Percentiles rank a stretch among this genome's conserved stretches.
These are phyloP conservation scores for Struthio camelus DNA, from an alignment of 2,113 vertebrate genomes.

Conservation along the genomic window DNA sequence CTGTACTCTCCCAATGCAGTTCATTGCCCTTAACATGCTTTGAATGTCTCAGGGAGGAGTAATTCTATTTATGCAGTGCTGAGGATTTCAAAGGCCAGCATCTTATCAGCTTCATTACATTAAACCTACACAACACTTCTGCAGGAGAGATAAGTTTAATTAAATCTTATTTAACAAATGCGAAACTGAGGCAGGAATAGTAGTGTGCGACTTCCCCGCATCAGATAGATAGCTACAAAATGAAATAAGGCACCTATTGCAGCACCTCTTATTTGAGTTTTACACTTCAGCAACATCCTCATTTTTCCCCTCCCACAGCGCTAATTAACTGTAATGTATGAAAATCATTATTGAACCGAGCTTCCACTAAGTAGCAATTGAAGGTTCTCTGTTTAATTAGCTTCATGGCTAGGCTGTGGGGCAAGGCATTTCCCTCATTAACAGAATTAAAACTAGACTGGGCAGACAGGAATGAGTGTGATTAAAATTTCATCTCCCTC, in stretches of 20 bases:
- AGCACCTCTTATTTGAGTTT: neutral
- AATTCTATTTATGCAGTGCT: neutral
- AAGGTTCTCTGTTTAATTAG: conserved; percentile 48
- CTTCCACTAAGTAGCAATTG: conserved; percentile 36
- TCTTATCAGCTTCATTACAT: neutral
- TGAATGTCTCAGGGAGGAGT: neutral
- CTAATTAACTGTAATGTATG: conserved; percentile 51
- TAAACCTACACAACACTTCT: neutral
- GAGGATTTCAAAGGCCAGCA: conserved; percentile 20
- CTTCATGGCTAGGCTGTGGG: conserved; percentile 20
- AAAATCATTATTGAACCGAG: conserved; percentile 40
- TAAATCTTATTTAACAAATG: neutral
- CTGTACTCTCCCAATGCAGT: neutral
- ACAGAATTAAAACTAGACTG: conserved; percentile 38
- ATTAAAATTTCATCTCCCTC: conserved; percentile 60
- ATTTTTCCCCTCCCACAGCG: conserved; percentile 28
- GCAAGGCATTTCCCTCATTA: conserved; percentile 54
- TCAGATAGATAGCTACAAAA: conserved; percentile 22
- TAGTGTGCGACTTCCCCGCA: neutral
- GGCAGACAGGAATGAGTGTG: conserved; percentile 49
- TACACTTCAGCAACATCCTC: conserved; percentile 18
- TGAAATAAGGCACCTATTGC: neutral
- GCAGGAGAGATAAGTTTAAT: neutral
- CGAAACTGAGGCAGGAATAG: neutral
- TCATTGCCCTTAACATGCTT: neutral